Percentiles rank a stretch among this genome's conserved stretches.
phyloP scores from a whole-genome alignment of 2,797 vertebrate species.

The Liasis olivaceus region DNA sequence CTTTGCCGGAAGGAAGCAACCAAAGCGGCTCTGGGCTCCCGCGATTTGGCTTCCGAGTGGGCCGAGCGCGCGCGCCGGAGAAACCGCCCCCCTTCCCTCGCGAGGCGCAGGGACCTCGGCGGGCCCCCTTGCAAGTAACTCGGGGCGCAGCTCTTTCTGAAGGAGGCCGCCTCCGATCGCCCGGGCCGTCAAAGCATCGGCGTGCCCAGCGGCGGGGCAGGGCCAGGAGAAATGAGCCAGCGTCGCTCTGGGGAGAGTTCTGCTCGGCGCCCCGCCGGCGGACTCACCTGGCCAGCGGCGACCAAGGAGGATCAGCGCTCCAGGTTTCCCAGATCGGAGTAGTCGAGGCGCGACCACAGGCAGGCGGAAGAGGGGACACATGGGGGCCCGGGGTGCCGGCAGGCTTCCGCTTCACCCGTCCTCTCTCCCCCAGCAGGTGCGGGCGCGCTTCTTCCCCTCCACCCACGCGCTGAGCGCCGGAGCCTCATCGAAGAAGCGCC shows the following conservation, averaged over 20 bases:
- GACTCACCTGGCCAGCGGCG: not conserved
- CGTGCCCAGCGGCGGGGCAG: too few relatives aligned
- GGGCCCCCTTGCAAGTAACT: not conserved
- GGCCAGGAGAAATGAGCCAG: not conserved
- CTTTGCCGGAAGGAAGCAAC: not conserved
- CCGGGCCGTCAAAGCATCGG: too few relatives aligned
- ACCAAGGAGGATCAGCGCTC: not conserved
- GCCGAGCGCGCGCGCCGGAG: not conserved
- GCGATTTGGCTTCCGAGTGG: not conserved
- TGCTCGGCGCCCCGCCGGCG: not conserved
- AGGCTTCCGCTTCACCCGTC: too few relatives aligned
- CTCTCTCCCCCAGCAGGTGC: not conserved
- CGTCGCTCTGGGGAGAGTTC: not conserved
- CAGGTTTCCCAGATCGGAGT: fast-evolving
- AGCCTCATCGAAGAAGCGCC: slow-evolving; percentile 76
- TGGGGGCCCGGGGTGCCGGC: not conserved
- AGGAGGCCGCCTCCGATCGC: too few relatives aligned
- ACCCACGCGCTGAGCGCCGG: slow-evolving; percentile 65
- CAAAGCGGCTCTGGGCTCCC: not conserved
- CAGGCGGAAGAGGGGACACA: too few relatives aligned
- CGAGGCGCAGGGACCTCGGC: not conserved
- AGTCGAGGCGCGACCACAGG: fast-evolving
- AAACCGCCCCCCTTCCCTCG: not conserved
- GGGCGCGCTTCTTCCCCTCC: not conserved
- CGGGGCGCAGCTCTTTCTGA: not conserved